Conservation (phyloP, 2,113 vertebrate species). For the Oxyruncus cristatus region DNA sequence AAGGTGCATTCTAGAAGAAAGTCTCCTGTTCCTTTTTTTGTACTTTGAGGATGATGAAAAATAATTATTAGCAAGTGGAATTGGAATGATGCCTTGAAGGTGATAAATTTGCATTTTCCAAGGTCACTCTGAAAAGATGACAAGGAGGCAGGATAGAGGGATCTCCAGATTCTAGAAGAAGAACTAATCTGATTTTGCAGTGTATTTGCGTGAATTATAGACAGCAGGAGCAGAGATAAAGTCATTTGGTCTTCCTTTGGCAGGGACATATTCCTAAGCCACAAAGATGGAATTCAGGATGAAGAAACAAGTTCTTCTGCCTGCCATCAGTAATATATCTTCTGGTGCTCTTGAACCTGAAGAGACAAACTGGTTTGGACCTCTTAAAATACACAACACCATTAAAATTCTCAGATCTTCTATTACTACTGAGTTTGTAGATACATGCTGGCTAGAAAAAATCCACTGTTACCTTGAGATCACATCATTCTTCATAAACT, state of each 20-base stretch:
- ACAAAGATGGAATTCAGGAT: not conserved
- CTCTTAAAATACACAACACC: not conserved
- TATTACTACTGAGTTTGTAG: not conserved
- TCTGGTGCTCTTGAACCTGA: not conserved
- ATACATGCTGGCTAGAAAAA: not conserved
- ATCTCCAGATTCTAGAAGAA: not conserved
- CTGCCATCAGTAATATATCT: not conserved
- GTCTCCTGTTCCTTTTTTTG: not conserved
- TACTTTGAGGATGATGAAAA: not conserved
- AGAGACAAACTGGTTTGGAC: not conserved
- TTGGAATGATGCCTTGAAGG: not conserved
- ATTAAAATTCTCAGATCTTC: not conserved
- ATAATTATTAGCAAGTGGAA: not conserved
- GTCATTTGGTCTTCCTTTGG: not conserved
- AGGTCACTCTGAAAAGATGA: not conserved
- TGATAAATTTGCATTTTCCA: not conserved
- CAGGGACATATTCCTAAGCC: not conserved
- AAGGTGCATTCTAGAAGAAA: not conserved
- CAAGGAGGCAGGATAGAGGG: not conserved
- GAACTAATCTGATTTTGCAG: not conserved
- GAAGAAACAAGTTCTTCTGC: not conserved
- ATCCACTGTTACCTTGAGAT: not conserved
- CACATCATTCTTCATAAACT: not conserved
- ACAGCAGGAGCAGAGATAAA: not conserved
- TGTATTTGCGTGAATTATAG: not conserved